Evolutionary conservation across 2,113 vertebrate genomes (phyloP).

Genomic region (Larimichthys crocea): DNA sequence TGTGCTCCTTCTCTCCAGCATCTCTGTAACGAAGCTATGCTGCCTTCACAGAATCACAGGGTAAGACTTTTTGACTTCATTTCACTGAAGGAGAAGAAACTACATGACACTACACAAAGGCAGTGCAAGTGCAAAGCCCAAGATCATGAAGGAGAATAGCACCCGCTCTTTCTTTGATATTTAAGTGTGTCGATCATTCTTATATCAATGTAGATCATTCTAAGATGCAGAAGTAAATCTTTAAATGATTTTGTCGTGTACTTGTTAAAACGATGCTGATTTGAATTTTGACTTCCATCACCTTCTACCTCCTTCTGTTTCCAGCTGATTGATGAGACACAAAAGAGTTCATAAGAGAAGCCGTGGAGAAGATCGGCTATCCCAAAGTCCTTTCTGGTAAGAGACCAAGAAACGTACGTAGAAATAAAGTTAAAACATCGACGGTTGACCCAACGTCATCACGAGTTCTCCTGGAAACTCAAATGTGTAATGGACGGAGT

Average conservation of each 20-base stretch:
- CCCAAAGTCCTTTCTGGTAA: constrained; percentile 87
- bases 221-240: too few relatives aligned
- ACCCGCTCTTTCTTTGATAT: too few relatives aligned
- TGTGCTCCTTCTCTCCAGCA: constrained; percentile 45
- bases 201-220: too few relatives aligned
- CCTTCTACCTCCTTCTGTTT: neutral
- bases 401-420: constrained; percentile 12
- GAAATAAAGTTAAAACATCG: neutral
- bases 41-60: constrained; percentile 8
- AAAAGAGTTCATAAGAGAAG: constrained; percentile 76
- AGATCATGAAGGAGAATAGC: too few relatives aligned
- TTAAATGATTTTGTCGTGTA: too few relatives aligned
- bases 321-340: constrained; percentile 64
- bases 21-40: constrained; percentile 39
- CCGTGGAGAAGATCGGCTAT: constrained; percentile 81
- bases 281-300: neutral
- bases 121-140: too few relatives aligned
- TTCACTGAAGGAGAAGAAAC: neutral
- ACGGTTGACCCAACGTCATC: too few relatives aligned
- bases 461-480: too few relatives aligned
- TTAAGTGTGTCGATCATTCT: neutral
- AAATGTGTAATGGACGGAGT: too few relatives aligned
- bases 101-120: neutral
- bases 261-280: neutral
- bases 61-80: constrained; percentile 43